Evolutionary conservation across 2,888 invertebrate species (phyloP).

Genomic region (Drosophila nigricruria): DNA sequence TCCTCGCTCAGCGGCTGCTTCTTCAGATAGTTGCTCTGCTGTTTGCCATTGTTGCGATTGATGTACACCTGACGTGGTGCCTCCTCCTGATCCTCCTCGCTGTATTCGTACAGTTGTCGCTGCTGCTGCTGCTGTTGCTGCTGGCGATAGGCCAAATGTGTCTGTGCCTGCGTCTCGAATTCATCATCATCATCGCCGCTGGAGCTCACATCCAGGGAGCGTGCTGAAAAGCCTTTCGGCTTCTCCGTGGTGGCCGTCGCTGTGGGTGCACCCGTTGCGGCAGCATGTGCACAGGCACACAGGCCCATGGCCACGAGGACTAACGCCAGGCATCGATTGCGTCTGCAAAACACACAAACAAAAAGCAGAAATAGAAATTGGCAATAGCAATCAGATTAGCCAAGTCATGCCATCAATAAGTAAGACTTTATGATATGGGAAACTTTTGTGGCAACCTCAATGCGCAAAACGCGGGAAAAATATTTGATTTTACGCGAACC

Average conservation of each 20-base stretch:
- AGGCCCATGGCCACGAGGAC: slow-evolving; percentile 77
- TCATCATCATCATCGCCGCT: slow-evolving; percentile 79
- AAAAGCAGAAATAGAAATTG: slow-evolving; percentile 37
- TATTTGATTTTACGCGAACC: slow-evolving; percentile 66
- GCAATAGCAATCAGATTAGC: slow-evolving; percentile 64
- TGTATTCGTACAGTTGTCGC: slow-evolving; percentile 82
- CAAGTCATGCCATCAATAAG: slow-evolving; percentile 75
- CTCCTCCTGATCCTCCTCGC: slow-evolving; percentile 84
- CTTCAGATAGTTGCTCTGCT: slow-evolving; percentile 80
- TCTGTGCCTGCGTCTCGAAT: slow-evolving; percentile 85
- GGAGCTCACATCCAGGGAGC: slow-evolving; percentile 76
- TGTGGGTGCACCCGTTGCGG: slow-evolving; percentile 65
- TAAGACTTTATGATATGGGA: slow-evolving; percentile 82
- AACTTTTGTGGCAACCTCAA: slow-evolving; percentile 72
- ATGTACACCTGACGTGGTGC: slow-evolving; percentile 82
- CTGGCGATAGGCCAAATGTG: slow-evolving; percentile 82
- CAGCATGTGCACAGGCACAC: slow-evolving; percentile 67
- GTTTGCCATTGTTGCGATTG: slow-evolving; percentile 81
- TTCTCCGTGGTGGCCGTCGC: slow-evolving; percentile 80
- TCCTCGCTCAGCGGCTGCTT: slow-evolving; percentile 86
- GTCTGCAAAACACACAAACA: slow-evolving; percentile 60
- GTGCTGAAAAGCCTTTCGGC: slow-evolving; percentile 83
- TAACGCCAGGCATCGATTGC: slow-evolving; percentile 67
- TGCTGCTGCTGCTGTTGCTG: slow-evolving; percentile 66
- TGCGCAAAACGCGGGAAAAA: slow-evolving; percentile 80